Conservation (phyloP, 1,140 invertebrate genomes). For the Papilio xuthus region DNA sequence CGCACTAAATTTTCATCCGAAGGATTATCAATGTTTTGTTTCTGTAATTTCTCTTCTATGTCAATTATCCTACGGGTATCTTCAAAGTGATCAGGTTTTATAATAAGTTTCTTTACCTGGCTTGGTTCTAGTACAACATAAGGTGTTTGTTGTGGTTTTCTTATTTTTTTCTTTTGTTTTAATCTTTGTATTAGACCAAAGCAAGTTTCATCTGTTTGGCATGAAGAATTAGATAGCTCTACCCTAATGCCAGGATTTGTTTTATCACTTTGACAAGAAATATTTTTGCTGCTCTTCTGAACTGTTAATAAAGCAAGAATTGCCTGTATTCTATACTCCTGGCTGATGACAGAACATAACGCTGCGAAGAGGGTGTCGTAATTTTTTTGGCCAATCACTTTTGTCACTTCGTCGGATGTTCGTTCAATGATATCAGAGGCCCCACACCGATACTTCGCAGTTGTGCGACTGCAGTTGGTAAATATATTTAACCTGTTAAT, state of each 20-base stretch:
- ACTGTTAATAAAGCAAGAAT: slow-evolving; percentile 58
- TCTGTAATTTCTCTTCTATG: background rate
- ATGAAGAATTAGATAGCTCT: slow-evolving; percentile 23
- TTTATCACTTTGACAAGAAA: slow-evolving; percentile 36
- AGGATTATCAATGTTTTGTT: background rate
- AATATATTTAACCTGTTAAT: slow-evolving; percentile 50
- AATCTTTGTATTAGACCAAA: slow-evolving; percentile 42
- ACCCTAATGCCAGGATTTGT: background rate
- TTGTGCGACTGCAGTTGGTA: slow-evolving; percentile 53
- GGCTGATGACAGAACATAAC: slow-evolving; percentile 58
- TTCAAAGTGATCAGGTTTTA: slow-evolving; percentile 41
- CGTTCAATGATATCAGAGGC: slow-evolving; percentile 43
- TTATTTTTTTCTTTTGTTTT: slow-evolving; percentile 39
- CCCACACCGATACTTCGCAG: slow-evolving; percentile 47
- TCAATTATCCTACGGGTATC: slow-evolving; percentile 27
- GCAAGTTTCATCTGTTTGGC: slow-evolving; percentile 47
- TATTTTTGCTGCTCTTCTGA: slow-evolving; percentile 21
- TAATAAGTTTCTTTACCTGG: slow-evolving; percentile 42
- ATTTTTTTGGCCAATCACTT: slow-evolving; percentile 64
- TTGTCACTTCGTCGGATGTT: slow-evolving; percentile 56
- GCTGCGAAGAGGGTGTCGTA: slow-evolving; percentile 61
- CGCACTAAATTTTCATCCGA: background rate
- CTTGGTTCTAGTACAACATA: slow-evolving; percentile 43
- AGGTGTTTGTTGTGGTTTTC: slow-evolving; percentile 32
- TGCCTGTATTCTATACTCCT: slow-evolving; percentile 59